Conservation (phyloP, 2,888 invertebrate genomes). For the Iphiclides podalirius region DNA sequence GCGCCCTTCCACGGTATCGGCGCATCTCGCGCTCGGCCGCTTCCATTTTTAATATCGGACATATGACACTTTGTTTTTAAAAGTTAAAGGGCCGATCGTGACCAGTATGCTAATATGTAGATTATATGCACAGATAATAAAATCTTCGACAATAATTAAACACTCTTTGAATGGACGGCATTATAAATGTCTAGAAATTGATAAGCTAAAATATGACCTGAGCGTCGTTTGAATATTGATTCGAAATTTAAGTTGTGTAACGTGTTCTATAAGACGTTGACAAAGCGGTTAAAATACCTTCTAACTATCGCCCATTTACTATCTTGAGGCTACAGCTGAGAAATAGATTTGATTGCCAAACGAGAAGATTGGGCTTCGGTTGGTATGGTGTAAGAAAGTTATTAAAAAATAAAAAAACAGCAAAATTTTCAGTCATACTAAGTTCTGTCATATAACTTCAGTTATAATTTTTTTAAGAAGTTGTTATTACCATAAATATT, state of each 20-base stretch:
- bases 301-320: background rate
- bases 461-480: too few relatives aligned
- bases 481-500: too few relatives aligned
- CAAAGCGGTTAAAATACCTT: background rate
- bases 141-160: background rate
- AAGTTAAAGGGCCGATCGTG: slow-evolving; percentile 9
- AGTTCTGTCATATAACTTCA: too few relatives aligned
- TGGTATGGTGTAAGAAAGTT: too few relatives aligned
- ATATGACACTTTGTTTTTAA: slow-evolving; percentile 24
- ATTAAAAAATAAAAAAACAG: too few relatives aligned
- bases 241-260: background rate
- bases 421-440: too few relatives aligned
- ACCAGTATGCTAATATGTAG: slow-evolving; percentile 18
- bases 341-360: too few relatives aligned
- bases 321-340: too few relatives aligned
- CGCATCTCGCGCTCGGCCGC: slow-evolving; percentile 43
- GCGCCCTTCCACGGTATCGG: slow-evolving; percentile 37
- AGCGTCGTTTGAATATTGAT: background rate
- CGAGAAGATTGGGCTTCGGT: too few relatives aligned
- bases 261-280: background rate
- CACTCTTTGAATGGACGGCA: background rate
- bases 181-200: slow-evolving; percentile 1
- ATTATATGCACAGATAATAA: background rate
- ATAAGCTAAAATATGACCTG: background rate
- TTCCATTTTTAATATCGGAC: slow-evolving; percentile 42